Percentiles rank a stretch among this genome's conserved stretches.
Conservation (phyloP, 2,113 vertebrate species). For the Orthonyx spaldingii region DNA sequence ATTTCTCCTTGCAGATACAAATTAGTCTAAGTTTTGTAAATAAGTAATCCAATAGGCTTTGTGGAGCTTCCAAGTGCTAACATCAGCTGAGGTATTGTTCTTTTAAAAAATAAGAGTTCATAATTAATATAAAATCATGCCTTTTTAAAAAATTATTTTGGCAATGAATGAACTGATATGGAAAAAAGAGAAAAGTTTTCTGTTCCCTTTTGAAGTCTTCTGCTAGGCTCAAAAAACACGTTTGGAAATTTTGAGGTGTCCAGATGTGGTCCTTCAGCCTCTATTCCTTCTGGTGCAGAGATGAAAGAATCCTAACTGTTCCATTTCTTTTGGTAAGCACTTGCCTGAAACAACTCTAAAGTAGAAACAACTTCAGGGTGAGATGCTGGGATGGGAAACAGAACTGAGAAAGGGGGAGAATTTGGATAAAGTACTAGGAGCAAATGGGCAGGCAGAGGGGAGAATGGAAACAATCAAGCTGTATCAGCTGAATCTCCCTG, state of each 20-base stretch:
- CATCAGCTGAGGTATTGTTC: background rate
- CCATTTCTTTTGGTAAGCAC: background rate
- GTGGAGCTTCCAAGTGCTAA: background rate
- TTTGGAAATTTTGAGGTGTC: background rate
- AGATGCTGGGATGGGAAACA: background rate
- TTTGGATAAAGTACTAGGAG: background rate
- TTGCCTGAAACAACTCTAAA: background rate
- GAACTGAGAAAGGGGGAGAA: background rate
- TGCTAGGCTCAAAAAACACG: background rate
- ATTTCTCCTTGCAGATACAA: constrained; percentile 1
- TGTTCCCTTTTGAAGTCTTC: background rate
- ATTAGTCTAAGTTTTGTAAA: constrained; percentile 11
- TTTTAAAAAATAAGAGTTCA: background rate
- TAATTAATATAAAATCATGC: background rate
- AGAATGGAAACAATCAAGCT: constrained; percentile 7
- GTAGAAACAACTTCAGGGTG: background rate
- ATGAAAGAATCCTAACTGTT: background rate
- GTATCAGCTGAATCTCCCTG: background rate
- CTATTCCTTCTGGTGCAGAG: background rate
- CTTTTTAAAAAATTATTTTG: background rate
- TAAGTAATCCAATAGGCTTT: background rate
- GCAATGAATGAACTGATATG: background rate
- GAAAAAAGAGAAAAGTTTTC: background rate
- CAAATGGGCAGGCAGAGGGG: constrained; percentile 4
- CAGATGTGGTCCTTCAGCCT: background rate